Evolutionary conservation across 2,113 vertebrate species (phyloP).

Genomic region (Aldabrachelys gigantea): DNA sequence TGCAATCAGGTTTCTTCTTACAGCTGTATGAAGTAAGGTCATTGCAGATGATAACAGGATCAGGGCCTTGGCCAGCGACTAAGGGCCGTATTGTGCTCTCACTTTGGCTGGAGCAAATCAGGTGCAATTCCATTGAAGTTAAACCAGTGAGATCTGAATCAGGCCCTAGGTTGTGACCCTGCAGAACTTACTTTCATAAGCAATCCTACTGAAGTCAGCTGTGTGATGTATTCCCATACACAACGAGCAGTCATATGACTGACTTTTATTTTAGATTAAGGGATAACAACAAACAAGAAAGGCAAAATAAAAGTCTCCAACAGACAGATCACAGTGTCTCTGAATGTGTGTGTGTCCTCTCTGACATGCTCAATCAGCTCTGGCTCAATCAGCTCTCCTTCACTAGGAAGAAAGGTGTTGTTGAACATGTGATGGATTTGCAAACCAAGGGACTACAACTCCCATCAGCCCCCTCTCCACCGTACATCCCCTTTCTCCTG

Average conservation of each 20-base stretch:
- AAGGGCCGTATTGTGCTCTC: not conserved
- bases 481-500: not conserved
- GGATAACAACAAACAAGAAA: not conserved
- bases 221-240: not conserved
- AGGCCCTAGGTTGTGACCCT: not conserved
- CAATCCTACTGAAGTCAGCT: not conserved
- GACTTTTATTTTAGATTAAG: not conserved
- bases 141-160: not conserved
- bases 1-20: not conserved
- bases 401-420: not conserved
- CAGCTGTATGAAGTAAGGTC: not conserved
- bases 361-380: not conserved
- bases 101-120: not conserved
- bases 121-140: not conserved
- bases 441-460: not conserved
- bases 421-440: not conserved
- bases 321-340: accelerated
- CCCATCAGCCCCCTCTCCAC: not conserved
- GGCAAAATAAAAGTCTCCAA: accelerated
- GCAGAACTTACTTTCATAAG: not conserved
- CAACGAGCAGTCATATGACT: not conserved
- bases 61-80: not conserved
- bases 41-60: not conserved
- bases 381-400: not conserved
- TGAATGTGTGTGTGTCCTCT: not conserved